These are phyloP conservation scores for Smutsia gigantea DNA, from an alignment of 2,797 vertebrate genomes.

Conservation along the genomic window DNA sequence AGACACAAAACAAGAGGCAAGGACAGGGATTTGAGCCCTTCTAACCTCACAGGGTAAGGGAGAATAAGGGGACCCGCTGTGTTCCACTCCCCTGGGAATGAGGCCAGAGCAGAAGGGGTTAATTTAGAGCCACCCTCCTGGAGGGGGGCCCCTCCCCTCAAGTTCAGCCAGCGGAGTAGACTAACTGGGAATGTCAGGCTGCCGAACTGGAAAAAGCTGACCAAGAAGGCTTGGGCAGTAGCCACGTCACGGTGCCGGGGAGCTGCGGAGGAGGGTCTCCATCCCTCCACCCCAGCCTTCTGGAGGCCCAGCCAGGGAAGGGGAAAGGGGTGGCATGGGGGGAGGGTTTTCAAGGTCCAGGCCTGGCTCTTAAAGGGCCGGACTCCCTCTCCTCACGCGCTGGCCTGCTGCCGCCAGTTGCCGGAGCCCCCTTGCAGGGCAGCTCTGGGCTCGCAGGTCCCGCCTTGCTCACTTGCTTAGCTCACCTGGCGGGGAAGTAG, in stretches of 20 bases:
- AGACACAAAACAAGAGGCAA: background rate
- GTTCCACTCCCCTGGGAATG: background rate
- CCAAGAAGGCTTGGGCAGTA: conserved; percentile 57
- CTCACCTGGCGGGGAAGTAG: conserved; percentile 72
- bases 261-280: conserved; percentile 66
- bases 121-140: background rate
- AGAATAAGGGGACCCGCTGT: background rate
- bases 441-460: conserved; percentile 71
- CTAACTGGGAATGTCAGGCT: conserved; percentile 51
- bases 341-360: conserved; percentile 41
- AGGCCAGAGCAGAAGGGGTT: conserved; percentile 56
- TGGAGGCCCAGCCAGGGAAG: conserved; percentile 29
- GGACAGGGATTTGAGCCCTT: background rate
- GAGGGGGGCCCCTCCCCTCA: background rate
- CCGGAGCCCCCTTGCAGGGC: conserved; percentile 65
- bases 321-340: conserved; percentile 1
- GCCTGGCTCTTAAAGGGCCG: conserved; percentile 56
- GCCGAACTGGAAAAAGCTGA: conserved; percentile 75
- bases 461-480: conserved; percentile 26
- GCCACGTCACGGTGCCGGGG: conserved; percentile 69
- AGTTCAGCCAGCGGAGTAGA: conserved; percentile 18
- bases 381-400: background rate
- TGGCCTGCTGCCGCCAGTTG: background rate
- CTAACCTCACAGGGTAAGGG: background rate
- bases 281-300: background rate